Evolutionary conservation across 2,797 vertebrate species (phyloP), one percentile per base, ranked within the genome.

Genomic region (Tarsius wallacei): DNA sequence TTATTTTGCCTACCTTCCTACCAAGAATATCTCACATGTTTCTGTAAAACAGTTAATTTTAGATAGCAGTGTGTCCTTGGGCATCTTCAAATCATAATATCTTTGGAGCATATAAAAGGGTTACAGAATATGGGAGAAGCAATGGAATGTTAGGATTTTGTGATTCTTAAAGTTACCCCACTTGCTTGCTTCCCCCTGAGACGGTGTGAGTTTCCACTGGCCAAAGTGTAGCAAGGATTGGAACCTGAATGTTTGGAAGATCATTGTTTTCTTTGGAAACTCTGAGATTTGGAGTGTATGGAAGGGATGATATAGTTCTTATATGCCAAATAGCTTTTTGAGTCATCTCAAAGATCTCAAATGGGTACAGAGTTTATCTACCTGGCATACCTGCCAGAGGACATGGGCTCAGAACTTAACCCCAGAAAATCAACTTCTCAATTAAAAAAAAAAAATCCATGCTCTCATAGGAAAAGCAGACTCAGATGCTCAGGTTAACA

Each of bases 1-100:
- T 95, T 47, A 87, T 82, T 97, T 94, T 59, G 31, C 24, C 51
- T 86, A 92, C 10, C 6, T 76, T 78, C n/a, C 26, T 85, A 49
- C 47, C 33, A 76, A 80, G 22, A 93, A 82, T 76, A 91, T 93
- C 11, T 94, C 24, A n/a, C 57, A 42, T 86, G 63, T 64, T 66
- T 51, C 71, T 70, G 91, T 68, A 83, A 77, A 87, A 19, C 33
- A 88, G 16, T 91, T 88, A 82, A 91, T 94, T 93, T 95, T 91
- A 78, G 55, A 84, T 82, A 26, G 73, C 11, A 51, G 9, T 73
- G 8, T 94, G 17, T 87, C 61, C 61, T 68, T 47, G 19, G 24
- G 7, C 8, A 85, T 96, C 71, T 82, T 87, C 17, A 91, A 66
- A 77, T 84, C 22, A 81, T 33, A 17, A 2, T 92, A n/a, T 36